These are phyloP conservation scores for Equus przewalskii DNA, from an alignment of 2,113 vertebrate genomes.

Conservation along the genomic window DNA sequence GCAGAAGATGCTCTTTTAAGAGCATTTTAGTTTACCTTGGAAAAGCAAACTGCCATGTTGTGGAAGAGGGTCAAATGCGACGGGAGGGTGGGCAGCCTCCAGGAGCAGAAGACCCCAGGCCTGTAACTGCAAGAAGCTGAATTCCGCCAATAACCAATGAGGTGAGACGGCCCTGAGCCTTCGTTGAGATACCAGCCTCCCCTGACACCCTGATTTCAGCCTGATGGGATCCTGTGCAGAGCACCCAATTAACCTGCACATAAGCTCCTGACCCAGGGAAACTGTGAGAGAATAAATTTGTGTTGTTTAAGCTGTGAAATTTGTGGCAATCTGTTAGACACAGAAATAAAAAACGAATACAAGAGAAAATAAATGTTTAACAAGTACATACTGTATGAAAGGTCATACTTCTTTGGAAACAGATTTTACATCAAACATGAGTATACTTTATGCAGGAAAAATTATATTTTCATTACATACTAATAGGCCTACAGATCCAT, in stretches of 20 bases:
- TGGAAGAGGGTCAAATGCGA: not conserved
- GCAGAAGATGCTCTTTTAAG: not conserved
- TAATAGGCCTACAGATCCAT: not conserved
- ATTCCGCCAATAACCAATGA: not conserved
- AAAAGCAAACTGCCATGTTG: not conserved
- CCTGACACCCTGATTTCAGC: not conserved
- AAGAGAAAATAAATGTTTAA: not conserved
- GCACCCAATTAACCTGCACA: not conserved
- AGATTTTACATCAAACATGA: not conserved
- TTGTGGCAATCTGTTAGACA: not conserved
- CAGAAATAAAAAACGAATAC: not conserved
- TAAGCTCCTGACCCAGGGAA: not conserved
- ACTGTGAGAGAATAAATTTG: not conserved
- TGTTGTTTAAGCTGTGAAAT: not conserved
- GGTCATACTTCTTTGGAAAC: not conserved
- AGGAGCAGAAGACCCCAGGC: not conserved
- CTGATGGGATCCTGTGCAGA: not conserved
- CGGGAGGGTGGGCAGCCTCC: not conserved
- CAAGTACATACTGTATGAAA: not conserved
- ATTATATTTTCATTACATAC: not conserved
- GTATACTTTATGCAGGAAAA: not conserved
- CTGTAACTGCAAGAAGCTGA: not conserved
- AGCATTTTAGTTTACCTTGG: not conserved
- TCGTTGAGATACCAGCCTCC: not conserved
- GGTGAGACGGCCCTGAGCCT: not conserved